Evolutionary conservation across 2,113 vertebrate species (phyloP).

Genomic region (Nasalis larvatus): DNA sequence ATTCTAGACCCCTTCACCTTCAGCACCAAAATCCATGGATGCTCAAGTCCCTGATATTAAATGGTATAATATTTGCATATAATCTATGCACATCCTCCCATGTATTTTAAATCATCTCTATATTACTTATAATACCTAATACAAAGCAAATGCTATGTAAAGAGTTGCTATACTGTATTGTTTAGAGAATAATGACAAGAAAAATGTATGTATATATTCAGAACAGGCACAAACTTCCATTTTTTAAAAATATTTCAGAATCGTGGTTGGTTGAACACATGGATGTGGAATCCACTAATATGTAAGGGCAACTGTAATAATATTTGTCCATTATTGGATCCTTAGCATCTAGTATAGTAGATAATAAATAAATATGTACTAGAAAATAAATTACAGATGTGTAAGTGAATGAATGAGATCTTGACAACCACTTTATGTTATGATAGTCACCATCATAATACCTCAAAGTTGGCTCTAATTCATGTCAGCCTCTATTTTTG

Average conservation of each 20-base stretch:
- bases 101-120: neutral
- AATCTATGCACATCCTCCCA: neutral
- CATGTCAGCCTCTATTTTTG: neutral
- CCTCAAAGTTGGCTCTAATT: neutral
- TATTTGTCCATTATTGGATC: neutral
- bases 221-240: neutral
- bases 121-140: neutral
- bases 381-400: neutral
- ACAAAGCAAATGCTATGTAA: neutral
- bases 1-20: neutral
- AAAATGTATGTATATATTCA: neutral
- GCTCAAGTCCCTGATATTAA: neutral
- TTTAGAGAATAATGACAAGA: neutral
- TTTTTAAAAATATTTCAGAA: neutral
- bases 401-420: neutral
- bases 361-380: neutral
- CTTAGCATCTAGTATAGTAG: neutral
- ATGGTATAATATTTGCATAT: neutral
- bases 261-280: neutral
- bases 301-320: neutral
- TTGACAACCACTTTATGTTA: neutral
- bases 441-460: neutral
- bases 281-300: neutral
- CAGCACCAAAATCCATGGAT: neutral
- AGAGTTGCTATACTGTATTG: neutral